phyloP scores from a whole-genome alignment of 2,888 invertebrate genomes.

The Zeuzera pyrina region DNA sequence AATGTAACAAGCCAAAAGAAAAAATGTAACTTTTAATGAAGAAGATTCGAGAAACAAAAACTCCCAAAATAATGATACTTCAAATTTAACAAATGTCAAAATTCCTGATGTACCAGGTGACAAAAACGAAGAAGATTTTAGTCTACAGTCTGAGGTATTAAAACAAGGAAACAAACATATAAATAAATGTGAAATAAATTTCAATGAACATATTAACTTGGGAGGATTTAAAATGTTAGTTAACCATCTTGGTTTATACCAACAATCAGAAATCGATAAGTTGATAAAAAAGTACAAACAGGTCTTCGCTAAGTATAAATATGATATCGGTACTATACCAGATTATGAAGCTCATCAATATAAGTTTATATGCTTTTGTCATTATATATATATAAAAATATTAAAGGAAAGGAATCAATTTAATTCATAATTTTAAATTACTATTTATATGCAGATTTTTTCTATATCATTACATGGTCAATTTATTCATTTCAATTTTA shows the following conservation, averaged over 20 bases:
- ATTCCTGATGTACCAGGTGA: conserved; percentile 2
- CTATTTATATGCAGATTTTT: no score
- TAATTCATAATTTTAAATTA: no score
- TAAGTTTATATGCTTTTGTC: no score
- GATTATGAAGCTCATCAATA: neutral
- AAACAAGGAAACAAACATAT: conserved; percentile 1
- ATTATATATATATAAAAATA: no score
- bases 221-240: conserved; percentile 1
- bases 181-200: conserved; percentile 1
- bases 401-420: no score
- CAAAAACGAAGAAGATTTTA: conserved; percentile 1
- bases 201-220: conserved; percentile 2
- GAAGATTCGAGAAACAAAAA: neutral
- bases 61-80: neutral
- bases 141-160: neutral
- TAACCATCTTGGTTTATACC: conserved; percentile 2
- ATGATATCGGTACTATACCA: neutral
- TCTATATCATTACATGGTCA: no score
- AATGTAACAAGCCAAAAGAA: neutral
- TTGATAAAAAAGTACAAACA: conserved; percentile 2
- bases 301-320: neutral
- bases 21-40: neutral
- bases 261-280: conserved; percentile 1
- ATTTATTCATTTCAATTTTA: no score
- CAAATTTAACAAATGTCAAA: no score